Evolutionary conservation across 2,797 vertebrate species (phyloP), one percentile per base, ranked within the genome.

Genomic region (Amphiprion clarkii): DNA sequence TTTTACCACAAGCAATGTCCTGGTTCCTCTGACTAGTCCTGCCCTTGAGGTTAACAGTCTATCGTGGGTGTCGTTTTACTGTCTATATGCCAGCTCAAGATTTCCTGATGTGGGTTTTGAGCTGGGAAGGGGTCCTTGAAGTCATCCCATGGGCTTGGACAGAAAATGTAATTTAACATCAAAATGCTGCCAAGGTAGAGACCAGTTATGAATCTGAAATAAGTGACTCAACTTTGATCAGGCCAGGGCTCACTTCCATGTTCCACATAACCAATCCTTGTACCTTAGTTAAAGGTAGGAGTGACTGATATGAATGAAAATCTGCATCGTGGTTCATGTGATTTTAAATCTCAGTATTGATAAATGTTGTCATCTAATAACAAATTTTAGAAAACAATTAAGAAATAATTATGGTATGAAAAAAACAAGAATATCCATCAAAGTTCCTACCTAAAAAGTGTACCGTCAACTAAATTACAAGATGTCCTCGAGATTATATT

Each of bases 1-100:
- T n/a, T 36, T 19, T 7, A 5, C 46, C 29, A 8, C 29, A 29
- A 23, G 2, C 16, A 6, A 23, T 21, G 33, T 52, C 33, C 17
- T 54, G 48, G n/a, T 51, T 63, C 31, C 64, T 67, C 36, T 36
- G 55, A 3, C 46, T 61, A 46, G 49, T 27, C 13, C 36, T 59
- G 29, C 11, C 13, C 13, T 29, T 54, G 17, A 36, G 13, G 14
- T 44, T 29, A 42, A 10, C 42, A 33, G 11, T 77, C 54, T 25
- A 63, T 65, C 6, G 10, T 17, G 10, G 4, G 5, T 61, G 29
- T 6, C 49, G 16, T 46, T 17, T 55, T 27, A 48, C 29, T 8
- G 14, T 8, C 44, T 13, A 16, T 17, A 16, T 21, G 17, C 39
- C 3, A 13, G 36, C 23, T 13, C 16, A 61, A 31, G 21, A 33